Base-by-base conservation (phyloP, 2,888 invertebrate genomes). In the Coecobrya sp. region DNA sequence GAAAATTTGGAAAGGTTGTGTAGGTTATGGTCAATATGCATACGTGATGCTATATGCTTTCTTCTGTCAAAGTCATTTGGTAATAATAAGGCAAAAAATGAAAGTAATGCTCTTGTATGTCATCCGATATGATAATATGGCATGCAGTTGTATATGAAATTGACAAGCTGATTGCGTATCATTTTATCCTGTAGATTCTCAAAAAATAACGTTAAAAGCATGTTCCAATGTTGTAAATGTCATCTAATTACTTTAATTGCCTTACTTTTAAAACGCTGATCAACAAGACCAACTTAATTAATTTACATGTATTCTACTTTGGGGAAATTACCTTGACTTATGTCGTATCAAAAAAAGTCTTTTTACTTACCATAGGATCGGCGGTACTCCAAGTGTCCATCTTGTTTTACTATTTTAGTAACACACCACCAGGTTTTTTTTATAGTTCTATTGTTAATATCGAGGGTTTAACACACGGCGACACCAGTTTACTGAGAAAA, bases 361-460 rank as follows among this genome's bases (percentile, higher is more conserved):
- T 73, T 36, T 13, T 49, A 59, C 81, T 92, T 92, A 93, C 93
- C 93, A 93, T 59, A 91, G 92, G 93, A 86, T 93, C 93, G 45
- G 91, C n/a, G 30, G 93, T 89, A 82, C 81, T 91, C 93, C 93
- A 93, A 73, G 82, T 86, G 70, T 93, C 93, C 93, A 93, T 93
- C 19, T 30, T 62, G 62, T 19, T 22, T 19, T 62, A 7, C 25
- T 62, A 10, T 13, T 49, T 49, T 55, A n/a, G n/a, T 4, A 13
- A 55, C 13, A 13, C 16, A 55, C n/a, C n/a, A 5, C 3, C 2
- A 49, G 10, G 49, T 2, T 49, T 55, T 16, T 55, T 55, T 55
- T 10, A 10, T 55, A 5, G 16, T n/a, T 55, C 16, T 55, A 13
- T 16, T 55, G 55, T 55, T 49, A 49, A 49, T 10, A 13, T 1